These are phyloP conservation scores for Hypercompe scribonia DNA, from an alignment of 2,888 invertebrate species.

Conservation along the genomic window DNA sequence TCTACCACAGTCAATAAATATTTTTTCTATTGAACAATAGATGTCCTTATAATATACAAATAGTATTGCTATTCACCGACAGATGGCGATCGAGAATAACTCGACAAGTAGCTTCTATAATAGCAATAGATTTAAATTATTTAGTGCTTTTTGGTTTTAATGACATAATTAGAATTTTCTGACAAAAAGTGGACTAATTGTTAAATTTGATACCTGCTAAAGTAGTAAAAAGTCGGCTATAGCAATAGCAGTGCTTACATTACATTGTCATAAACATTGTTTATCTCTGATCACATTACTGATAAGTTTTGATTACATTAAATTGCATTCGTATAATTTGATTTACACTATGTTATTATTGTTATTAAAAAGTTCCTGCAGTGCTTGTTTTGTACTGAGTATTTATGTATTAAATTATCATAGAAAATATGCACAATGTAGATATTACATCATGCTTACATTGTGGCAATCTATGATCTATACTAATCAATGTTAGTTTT, in stretches of 20 bases:
- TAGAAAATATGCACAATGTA: neutral
- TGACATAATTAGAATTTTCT: neutral
- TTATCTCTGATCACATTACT: neutral
- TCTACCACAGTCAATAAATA: neutral
- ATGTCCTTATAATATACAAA: neutral
- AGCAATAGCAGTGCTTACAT: neutral
- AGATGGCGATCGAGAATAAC: slow-evolving; percentile 45
- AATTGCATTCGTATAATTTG: neutral
- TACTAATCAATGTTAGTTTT: too few species aligned
- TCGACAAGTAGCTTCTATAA: too few species aligned
- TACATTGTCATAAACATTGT: neutral
- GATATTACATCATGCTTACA: neutral
- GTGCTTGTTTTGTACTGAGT: neutral
- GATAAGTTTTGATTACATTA: neutral
- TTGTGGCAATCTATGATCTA: too few species aligned
- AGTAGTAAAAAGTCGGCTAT: neutral
- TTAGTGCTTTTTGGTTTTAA: neutral
- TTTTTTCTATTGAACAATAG: neutral
- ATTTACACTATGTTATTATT: neutral
- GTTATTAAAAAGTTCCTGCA: neutral
- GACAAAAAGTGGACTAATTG: neutral
- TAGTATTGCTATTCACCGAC: slow-evolving; percentile 39
- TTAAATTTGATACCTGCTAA: neutral
- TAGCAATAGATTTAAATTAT: too few species aligned
- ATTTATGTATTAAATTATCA: neutral